Percentiles rank a stretch among this genome's conserved stretches.
Conservation (phyloP, 2,797 vertebrate genomes). For the Scyliorhinus canicula region DNA sequence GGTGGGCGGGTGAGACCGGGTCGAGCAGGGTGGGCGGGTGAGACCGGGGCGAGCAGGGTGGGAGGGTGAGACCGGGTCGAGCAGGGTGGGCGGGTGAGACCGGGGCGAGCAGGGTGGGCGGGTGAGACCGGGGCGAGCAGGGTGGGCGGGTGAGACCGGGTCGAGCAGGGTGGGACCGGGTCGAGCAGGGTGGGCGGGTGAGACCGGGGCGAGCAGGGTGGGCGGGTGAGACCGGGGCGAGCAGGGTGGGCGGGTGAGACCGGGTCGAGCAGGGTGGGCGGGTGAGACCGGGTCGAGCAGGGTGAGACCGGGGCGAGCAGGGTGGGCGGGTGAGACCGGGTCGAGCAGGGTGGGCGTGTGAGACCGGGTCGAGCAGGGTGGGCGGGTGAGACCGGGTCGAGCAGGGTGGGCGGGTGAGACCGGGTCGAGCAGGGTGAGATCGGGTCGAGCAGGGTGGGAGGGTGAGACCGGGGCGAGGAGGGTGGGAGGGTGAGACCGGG, state of each 20-base stretch:
- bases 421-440: accelerated
- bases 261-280: accelerated
- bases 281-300: neutral
- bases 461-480: accelerated
- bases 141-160: accelerated
- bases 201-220: neutral
- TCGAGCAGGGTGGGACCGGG: neutral
- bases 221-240: accelerated
- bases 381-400: accelerated
- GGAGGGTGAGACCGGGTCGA: no score
- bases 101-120: accelerated
- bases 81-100: no score
- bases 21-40: no score
- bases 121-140: neutral
- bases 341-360: accelerated
- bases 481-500: accelerated
- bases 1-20: no score
- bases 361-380: neutral
- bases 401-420: accelerated
- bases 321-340: accelerated
- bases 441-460: neutral
- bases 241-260: no score
- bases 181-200: accelerated
- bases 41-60: accelerated
- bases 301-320: accelerated